These are phyloP conservation scores for Mechanitis messenoides DNA, from an alignment of 2,888 invertebrate species.

Conservation along the genomic window DNA sequence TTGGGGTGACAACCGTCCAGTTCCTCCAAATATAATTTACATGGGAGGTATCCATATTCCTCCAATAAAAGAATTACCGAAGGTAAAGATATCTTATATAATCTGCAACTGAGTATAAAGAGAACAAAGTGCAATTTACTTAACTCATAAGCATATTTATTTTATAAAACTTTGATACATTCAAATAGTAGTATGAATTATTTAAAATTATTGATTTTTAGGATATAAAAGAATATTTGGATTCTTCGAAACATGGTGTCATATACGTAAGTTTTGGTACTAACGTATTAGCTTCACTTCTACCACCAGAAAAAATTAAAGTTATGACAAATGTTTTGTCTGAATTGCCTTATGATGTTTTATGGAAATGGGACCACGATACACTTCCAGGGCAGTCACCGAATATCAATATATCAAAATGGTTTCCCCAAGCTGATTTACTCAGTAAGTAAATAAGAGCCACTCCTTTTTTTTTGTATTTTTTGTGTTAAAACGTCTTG, in stretches of 20 bases:
- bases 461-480: neutral
- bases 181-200: neutral
- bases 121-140: neutral
- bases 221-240: conserved; percentile 45
- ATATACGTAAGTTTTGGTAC: conserved; percentile 54
- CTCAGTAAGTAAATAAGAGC: conserved; percentile 16
- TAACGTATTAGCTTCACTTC: conserved; percentile 40
- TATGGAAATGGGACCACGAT: conserved; percentile 53
- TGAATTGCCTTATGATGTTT: conserved; percentile 43
- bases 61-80: conserved; percentile 35
- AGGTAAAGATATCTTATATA: conserved; percentile 27
- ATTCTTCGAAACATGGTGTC: conserved; percentile 44
- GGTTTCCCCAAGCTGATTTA: conserved; percentile 50
- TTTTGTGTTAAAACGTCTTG: too few species aligned
- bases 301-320: conserved; percentile 40
- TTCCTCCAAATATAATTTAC: conserved; percentile 40
- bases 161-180: too few species aligned
- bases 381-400: conserved; percentile 38
- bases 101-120: too few species aligned
- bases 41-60: conserved; percentile 44
- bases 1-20: conserved; percentile 42
- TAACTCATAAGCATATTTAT: neutral
- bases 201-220: conserved; percentile 27
- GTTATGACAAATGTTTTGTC: conserved; percentile 43
- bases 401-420: conserved; percentile 49